phyloP scores from a whole-genome alignment of 64 coral and sea anemone genomes.

The Anthopleura sola region DNA sequence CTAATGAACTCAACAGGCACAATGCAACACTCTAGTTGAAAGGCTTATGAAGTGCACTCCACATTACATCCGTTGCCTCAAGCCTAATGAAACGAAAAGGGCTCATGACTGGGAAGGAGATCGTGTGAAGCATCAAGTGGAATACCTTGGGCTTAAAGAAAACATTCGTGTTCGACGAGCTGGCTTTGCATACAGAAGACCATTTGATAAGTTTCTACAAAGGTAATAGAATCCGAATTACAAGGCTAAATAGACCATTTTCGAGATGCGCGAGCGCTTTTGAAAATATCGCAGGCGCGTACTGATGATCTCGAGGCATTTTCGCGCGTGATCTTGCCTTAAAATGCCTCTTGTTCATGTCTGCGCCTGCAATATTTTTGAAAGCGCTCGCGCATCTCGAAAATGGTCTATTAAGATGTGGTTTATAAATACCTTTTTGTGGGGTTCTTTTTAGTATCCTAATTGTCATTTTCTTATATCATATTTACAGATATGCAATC shows the following conservation, averaged over 20 bases:
- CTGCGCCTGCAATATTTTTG: too few species aligned
- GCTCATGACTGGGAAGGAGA: constrained; percentile 97
- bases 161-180: constrained; percentile 96
- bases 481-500: constrained; percentile 72
- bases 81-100: constrained; percentile 95
- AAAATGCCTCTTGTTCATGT: too few species aligned
- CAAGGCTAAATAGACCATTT: too few species aligned
- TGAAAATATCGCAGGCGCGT: too few species aligned
- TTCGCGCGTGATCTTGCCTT: too few species aligned
- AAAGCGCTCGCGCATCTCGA: too few species aligned
- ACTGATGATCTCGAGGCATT: too few species aligned
- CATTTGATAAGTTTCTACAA: constrained; percentile 86
- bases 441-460: too few species aligned
- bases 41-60: constrained; percentile 92
- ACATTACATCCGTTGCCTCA: constrained; percentile 97
- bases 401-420: too few species aligned
- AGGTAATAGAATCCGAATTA: constrained; percentile 17
- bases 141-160: constrained; percentile 94
- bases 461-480: too few species aligned
- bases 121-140: constrained; percentile 83
- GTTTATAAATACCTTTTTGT: too few species aligned
- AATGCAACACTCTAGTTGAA: constrained; percentile 25
- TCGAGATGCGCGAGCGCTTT: too few species aligned
- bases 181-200: constrained; percentile 96
- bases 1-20: background rate